Conservation (phyloP, 2,888 invertebrate species). For the Holacanthella duospinosa region DNA sequence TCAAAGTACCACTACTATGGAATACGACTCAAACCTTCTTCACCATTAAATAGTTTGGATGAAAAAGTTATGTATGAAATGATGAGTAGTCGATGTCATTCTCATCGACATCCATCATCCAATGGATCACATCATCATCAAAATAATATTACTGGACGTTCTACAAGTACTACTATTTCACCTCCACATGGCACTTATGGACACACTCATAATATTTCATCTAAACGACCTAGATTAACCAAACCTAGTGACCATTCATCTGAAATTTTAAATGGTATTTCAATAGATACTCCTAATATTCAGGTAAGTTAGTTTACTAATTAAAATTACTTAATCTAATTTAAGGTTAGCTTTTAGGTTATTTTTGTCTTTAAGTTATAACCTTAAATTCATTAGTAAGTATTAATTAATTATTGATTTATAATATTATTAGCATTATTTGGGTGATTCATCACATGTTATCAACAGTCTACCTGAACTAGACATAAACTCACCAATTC, state of each 20-base stretch:
- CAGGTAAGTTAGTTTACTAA: slow-evolving; percentile 9
- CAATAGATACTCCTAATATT: slow-evolving; percentile 18
- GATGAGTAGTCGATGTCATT: background rate
- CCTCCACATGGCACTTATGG: no score
- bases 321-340: background rate
- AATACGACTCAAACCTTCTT: slow-evolving; percentile 87
- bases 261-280: slow-evolving; percentile 20
- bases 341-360: no score
- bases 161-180: no score
- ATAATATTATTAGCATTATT: slow-evolving; percentile 49
- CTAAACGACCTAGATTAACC: background rate
- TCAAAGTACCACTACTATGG: slow-evolving; percentile 99
- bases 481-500: slow-evolving; percentile 51
- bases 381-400: background rate
- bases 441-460: slow-evolving; percentile 67
- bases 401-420: background rate
- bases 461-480: slow-evolving; percentile 71
- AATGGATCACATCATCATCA: background rate
- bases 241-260: background rate
- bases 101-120: background rate
- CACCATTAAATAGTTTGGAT: slow-evolving; percentile 53
- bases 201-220: background rate
- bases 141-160: no score
- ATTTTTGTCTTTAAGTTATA: no score
- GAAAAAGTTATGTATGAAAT: background rate